Conservation (phyloP, 2,888 invertebrate genomes). For the Lepidocyrtoides sp. region DNA sequence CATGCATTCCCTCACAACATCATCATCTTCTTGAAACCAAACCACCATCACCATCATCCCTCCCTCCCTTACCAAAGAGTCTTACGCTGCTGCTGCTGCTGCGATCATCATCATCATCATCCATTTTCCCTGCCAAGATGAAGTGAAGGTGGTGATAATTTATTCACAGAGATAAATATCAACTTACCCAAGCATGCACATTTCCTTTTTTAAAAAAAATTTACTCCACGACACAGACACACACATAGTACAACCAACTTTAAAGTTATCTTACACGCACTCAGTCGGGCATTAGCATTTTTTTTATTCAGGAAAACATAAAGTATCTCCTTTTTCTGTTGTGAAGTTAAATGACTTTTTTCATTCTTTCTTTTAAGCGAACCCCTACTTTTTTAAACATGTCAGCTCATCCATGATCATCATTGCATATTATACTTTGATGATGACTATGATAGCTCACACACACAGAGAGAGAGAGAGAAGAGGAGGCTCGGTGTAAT, state of each 20-base stretch:
- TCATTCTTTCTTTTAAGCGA: background rate
- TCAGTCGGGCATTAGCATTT: conserved; percentile 48
- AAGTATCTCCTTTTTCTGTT: conserved; percentile 10
- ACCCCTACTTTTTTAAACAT: background rate
- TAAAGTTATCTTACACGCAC: background rate
- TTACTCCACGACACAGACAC: background rate
- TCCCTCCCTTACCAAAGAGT: background rate
- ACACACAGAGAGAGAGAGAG: too few relatives aligned
- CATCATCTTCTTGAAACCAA: too few relatives aligned
- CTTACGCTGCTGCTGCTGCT: background rate
- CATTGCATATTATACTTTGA: conserved; percentile 37
- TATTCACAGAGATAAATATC: conserved; percentile 72
- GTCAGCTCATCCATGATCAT: conserved; percentile 44
- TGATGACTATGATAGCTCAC: conserved; percentile 8
- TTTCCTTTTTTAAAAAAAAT: background rate
- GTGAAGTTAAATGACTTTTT: conserved; percentile 21
- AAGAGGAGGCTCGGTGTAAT: conserved; percentile 9
- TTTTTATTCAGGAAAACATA: conserved; percentile 42
- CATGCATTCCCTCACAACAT: background rate
- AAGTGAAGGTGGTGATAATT: conserved; percentile 59
- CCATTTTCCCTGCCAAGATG: conserved; percentile 31
- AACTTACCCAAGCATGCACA: conserved; percentile 44
- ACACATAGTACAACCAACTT: background rate
- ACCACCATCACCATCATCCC: background rate
- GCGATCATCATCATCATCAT: background rate